Conservation (phyloP, 1,140 invertebrate species). For the Chironomus striatipennis region DNA sequence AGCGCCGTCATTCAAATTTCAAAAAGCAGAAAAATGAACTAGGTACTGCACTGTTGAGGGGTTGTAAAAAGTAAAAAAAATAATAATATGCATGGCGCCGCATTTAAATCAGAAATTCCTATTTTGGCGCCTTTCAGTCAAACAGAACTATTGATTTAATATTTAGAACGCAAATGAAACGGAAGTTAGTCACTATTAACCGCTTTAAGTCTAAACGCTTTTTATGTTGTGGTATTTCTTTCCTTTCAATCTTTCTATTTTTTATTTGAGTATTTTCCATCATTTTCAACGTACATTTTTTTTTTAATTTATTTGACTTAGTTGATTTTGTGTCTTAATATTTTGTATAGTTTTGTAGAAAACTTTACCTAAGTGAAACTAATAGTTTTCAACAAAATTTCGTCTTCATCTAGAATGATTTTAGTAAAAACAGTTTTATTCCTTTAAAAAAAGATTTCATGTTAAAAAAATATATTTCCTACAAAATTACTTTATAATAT, state of each 20-base stretch:
- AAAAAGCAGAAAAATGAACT: background rate
- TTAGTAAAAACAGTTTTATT: no score
- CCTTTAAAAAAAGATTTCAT: no score
- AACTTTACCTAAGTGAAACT: no score
- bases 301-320: background rate
- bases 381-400: background rate
- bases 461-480: no score
- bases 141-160: constrained; percentile 15
- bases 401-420: background rate
- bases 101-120: background rate
- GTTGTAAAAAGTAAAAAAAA: constrained; percentile 18
- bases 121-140: constrained; percentile 19
- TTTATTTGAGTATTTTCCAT: background rate
- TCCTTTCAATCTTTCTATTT: background rate
- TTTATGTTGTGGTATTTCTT: constrained; percentile 8
- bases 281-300: background rate
- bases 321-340: background rate
- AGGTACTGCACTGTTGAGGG: no score
- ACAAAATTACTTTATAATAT: no score
- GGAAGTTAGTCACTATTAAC: constrained; percentile 6
- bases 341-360: background rate
- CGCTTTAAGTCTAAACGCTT: background rate
- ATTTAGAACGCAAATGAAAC: constrained; percentile 17
- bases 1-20: background rate
- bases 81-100: constrained; percentile 18